These are phyloP conservation scores for Doris montereyensis DNA, from an alignment of 2,888 invertebrate species.

Conservation along the genomic window DNA sequence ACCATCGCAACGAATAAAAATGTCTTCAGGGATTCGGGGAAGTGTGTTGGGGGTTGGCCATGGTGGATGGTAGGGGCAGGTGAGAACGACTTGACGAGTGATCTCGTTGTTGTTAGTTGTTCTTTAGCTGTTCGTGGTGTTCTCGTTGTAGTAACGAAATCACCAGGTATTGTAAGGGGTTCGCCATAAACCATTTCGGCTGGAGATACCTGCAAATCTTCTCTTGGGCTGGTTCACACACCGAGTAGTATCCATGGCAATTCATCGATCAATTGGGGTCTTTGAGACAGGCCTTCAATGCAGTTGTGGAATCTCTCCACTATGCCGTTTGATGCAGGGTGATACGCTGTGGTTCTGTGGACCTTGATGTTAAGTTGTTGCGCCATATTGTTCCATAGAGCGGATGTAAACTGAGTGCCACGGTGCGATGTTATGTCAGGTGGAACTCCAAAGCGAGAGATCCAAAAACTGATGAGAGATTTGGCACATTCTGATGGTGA, in stretches of 20 bases:
- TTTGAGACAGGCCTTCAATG: not conserved
- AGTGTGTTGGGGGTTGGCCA: not conserved
- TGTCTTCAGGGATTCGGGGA: not conserved
- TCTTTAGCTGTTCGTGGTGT: not conserved
- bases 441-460: not conserved
- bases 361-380: not conserved
- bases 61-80: not conserved
- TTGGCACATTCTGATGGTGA: not conserved
- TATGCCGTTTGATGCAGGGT: conserved; percentile 1
- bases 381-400: not conserved
- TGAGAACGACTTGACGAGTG: no score
- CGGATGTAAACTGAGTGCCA: conserved; percentile 2
- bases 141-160: not conserved
- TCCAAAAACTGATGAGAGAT: not conserved
- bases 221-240: not conserved
- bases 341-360: not conserved
- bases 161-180: not conserved
- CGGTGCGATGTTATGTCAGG: conserved; percentile 3
- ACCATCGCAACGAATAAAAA: not conserved
- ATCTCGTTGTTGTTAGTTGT: not conserved
- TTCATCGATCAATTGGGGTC: not conserved
- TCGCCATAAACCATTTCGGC: conserved; percentile 21
- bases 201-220: conserved; percentile 1
- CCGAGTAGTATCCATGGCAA: conserved; percentile 9
- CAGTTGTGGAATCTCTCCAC: conserved; percentile 7